Conservation (phyloP, 2,797 vertebrate genomes). For the Mus minutoides region DNA sequence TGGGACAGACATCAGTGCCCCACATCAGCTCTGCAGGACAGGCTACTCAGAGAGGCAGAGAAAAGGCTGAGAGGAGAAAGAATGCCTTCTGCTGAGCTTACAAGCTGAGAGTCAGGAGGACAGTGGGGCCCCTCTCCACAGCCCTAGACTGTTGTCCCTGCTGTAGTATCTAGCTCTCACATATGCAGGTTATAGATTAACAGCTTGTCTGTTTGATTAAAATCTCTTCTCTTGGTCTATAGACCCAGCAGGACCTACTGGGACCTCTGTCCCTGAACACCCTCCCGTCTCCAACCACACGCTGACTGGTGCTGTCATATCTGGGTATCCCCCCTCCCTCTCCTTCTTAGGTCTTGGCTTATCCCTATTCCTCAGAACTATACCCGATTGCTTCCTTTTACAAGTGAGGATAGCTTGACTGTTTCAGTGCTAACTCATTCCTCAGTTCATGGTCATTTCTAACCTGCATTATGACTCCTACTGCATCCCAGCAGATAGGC, state of each 20-base stretch:
- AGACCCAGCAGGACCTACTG: not conserved
- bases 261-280: not conserved
- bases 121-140: not conserved
- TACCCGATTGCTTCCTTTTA: not conserved
- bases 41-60: not conserved
- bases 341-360: not conserved
- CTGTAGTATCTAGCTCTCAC: not conserved
- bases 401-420: not conserved
- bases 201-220: not conserved
- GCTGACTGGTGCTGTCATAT: not conserved
- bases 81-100: not conserved
- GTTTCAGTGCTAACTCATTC: not conserved
- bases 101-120: not conserved
- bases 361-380: not conserved
- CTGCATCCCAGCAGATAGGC: not conserved
- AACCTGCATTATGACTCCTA: not conserved
- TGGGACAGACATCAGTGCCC: not conserved
- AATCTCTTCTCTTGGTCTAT: not conserved
- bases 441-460: not conserved
- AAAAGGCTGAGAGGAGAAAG: not conserved
- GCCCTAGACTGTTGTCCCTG: not conserved
- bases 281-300: no score
- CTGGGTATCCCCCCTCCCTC: not conserved
- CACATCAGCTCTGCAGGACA: not conserved
- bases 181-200: not conserved